Evolutionary conservation across 2,888 invertebrate species (phyloP).

Genomic region (Thera britannica): DNA sequence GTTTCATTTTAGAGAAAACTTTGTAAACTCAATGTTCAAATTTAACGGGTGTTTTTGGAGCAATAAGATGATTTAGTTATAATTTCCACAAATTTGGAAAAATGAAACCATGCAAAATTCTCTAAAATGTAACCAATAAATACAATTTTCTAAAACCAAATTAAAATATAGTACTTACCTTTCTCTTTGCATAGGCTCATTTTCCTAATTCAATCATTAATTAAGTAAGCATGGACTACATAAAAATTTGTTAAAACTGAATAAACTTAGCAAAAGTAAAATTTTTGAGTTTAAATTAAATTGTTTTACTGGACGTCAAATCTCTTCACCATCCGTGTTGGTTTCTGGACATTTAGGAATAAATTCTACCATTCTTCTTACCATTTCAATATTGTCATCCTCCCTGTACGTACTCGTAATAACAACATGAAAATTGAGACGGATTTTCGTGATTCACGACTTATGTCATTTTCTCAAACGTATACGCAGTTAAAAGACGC

Average conservation of each 20-base stretch:
- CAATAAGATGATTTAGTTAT: neutral
- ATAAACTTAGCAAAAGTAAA: conserved; percentile 4
- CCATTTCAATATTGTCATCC: conserved; percentile 73
- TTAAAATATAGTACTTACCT: conserved; percentile 23
- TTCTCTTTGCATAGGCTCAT: conserved; percentile 8
- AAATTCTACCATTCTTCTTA: conserved; percentile 32
- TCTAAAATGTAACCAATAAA: conserved; percentile 54
- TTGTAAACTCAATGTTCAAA: neutral
- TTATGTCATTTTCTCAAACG: conserved; percentile 34
- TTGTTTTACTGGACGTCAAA: conserved; percentile 40
- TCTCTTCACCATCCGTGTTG: conserved; percentile 35
- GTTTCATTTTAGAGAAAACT: conserved; percentile 49
- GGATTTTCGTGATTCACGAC: conserved; percentile 48
- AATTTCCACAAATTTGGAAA: neutral
- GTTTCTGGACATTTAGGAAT: conserved; percentile 38
- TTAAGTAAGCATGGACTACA: neutral
- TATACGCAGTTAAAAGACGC: conserved; percentile 28
- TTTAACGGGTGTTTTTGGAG: neutral
- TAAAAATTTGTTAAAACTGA: neutral
- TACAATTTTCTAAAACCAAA: conserved; percentile 51
- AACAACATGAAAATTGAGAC: conserved; percentile 62
- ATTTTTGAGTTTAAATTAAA: conserved; percentile 2
- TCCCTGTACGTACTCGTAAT: conserved; percentile 71
- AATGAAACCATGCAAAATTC: neutral
- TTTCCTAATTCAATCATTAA: neutral